phyloP scores from a whole-genome alignment of 2,113 vertebrate genomes.

The Brachyistius frenatus region DNA sequence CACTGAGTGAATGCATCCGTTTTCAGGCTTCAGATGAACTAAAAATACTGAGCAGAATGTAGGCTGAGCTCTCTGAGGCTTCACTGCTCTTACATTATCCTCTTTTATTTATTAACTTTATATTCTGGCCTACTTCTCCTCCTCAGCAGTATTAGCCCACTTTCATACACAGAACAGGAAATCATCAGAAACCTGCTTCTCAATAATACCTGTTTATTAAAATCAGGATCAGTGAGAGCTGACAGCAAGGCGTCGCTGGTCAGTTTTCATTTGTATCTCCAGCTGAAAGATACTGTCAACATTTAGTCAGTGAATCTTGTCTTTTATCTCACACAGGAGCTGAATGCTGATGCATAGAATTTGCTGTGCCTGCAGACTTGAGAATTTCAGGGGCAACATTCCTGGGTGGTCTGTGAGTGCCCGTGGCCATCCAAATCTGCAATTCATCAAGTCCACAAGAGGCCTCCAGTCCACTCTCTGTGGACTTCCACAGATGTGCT shows the following conservation, averaged over 20 bases:
- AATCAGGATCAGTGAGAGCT: not conserved
- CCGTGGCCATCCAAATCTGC: not conserved
- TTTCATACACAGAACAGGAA: slow-evolving; percentile 41
- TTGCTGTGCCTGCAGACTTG: not conserved
- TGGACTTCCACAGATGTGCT: not conserved
- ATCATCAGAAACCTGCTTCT: slow-evolving; percentile 15
- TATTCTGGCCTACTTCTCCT: slow-evolving; percentile 62
- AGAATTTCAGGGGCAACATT: slow-evolving; percentile 5
- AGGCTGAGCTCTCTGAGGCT: slow-evolving; percentile 57
- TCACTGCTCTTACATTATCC: slow-evolving; percentile 58
- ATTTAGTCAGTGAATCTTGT: not conserved
- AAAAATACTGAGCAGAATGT: slow-evolving; percentile 56
- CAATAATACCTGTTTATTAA: not conserved
- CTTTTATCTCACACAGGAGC: not conserved
- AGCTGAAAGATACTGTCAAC: not conserved
- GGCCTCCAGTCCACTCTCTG: not conserved
- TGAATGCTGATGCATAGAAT: not conserved
- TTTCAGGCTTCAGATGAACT: slow-evolving; percentile 33
- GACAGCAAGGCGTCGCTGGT: not conserved
- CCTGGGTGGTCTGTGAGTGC: not conserved
- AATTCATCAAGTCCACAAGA: not conserved
- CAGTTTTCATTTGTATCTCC: not conserved
- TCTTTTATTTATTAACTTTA: slow-evolving; percentile 65
- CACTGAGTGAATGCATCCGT: not conserved
- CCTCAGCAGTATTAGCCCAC: slow-evolving; percentile 53